Evolutionary conservation across 2,797 vertebrate species (phyloP).

Genomic region (Oceanodroma leucorhoa): DNA sequence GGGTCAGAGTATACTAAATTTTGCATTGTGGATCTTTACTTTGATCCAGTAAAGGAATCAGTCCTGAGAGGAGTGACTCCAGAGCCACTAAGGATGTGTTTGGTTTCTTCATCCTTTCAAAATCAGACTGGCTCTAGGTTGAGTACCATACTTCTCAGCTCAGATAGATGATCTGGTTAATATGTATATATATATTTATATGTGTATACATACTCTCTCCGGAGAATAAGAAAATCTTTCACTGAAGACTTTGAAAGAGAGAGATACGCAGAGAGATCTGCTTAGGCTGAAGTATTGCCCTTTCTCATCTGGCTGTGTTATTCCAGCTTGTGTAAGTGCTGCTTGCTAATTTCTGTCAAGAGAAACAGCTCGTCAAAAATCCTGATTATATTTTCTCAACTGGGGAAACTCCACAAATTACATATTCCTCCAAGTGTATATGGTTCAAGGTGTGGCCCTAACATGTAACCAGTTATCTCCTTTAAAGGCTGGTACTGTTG

Average conservation of each 20-base stretch:
- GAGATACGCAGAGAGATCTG: background rate
- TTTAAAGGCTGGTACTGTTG: background rate
- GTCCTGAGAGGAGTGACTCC: background rate
- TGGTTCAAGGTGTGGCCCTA: background rate
- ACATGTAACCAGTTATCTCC: background rate
- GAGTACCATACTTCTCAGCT: background rate
- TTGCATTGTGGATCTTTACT: background rate
- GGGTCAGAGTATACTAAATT: background rate
- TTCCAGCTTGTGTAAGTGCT: background rate
- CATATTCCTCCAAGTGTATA: background rate
- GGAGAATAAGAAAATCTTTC: background rate
- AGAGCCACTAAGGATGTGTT: background rate
- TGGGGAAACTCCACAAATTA: background rate
- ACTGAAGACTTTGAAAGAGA: background rate
- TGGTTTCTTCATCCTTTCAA: background rate
- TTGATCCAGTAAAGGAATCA: background rate
- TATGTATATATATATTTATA: background rate
- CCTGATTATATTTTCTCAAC: background rate
- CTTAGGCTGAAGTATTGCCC: background rate
- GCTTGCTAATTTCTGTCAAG: background rate
- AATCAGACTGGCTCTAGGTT: background rate
- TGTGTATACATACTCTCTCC: background rate
- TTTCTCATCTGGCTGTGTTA: background rate
- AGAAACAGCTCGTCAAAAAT: background rate
- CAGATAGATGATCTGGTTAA: background rate